A percentile compares a stretch with the other conserved stretches of the same genome.
Evolutionary conservation across 1,140 invertebrate genomes (phyloP).

Genomic region (Belonocnema kinseyi): DNA sequence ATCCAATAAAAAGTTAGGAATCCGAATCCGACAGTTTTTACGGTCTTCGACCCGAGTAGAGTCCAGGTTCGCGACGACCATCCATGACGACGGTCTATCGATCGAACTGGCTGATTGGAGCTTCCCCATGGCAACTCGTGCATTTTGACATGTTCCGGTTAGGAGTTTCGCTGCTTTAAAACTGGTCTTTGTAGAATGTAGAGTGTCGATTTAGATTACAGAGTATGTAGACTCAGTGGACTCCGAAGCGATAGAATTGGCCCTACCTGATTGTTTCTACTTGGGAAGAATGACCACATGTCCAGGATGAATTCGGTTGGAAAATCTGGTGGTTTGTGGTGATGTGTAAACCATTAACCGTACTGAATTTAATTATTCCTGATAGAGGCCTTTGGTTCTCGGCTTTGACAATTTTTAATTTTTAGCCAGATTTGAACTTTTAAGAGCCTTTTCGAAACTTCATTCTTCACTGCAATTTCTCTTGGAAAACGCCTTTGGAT

Average conservation of each 20-base stretch:
- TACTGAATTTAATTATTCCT: too few relatives aligned
- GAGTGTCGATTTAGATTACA: neutral
- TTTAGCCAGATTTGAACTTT: too few relatives aligned
- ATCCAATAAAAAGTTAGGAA: neutral
- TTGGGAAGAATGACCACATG: neutral
- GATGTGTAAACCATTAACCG: neutral
- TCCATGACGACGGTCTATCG: neutral
- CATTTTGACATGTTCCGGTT: neutral
- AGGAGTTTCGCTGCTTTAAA: neutral
- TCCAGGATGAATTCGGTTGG: neutral
- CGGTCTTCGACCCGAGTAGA: neutral
- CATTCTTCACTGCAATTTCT: too few relatives aligned
- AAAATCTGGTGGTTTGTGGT: neutral
- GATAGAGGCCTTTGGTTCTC: too few relatives aligned
- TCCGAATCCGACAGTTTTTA: neutral
- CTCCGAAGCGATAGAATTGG: neutral
- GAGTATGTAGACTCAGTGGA: too few relatives aligned
- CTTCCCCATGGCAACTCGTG: conserved; percentile 17
- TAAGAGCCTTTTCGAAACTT: too few relatives aligned
- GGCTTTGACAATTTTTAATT: too few relatives aligned
- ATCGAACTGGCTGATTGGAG: neutral
- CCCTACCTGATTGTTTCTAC: neutral
- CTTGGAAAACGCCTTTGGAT: too few relatives aligned
- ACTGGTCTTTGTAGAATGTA: neutral
- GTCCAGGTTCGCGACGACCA: neutral